Evolutionary conservation across 2,113 vertebrate species (phyloP), one percentile per base, ranked within the genome.

Genomic region (Siniperca chuatsi): DNA sequence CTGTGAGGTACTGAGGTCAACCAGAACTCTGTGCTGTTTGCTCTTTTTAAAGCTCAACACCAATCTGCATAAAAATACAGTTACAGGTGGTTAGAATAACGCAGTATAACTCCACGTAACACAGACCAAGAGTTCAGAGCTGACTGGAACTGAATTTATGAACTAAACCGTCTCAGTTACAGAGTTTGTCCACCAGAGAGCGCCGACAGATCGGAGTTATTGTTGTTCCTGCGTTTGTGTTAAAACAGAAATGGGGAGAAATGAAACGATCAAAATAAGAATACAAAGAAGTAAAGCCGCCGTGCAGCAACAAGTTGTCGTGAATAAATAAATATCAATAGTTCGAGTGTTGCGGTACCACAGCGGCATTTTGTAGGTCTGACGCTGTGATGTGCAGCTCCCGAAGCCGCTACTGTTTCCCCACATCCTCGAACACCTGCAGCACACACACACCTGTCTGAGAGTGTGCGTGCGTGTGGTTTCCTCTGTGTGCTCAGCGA

Each of bases 321-420:
- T 58, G n/a, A n/a, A 58, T 7, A 48, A 4, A 48, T 16, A 58
- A 13, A 23, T 54, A 71, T 55, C 15, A 54, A 23, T 13, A 58
- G 37, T 9, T 16, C 40, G 15, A 37, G 29, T 23, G 25, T 4
- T 70, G 46, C 15, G 21, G 48, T 6, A 35, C 18, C 21, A 61
- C 58, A 85, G 25, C 13, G 52, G 62, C 72, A 13, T 60, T 25
- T 16, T 9, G 4, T 25, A 55, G 57, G 4, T 65, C 4, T 81
- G 70, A 70, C 72, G 72, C 68, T 18, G 10, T 52, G 7, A 79
- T 33, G 40, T 71, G 20, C 25, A 29, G 50, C 82, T 57, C 2
- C 55, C 75, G 79, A 55, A 58, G 75, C 75, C 67, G 75, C 82
- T 82, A 81, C 88, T 81, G 88, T 84, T 89, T 78, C 50, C 74